Evolutionary conservation across 1,140 invertebrate species (phyloP), one percentile per base, ranked within the genome.

Genomic region (Aphaenogaster floridana): DNA sequence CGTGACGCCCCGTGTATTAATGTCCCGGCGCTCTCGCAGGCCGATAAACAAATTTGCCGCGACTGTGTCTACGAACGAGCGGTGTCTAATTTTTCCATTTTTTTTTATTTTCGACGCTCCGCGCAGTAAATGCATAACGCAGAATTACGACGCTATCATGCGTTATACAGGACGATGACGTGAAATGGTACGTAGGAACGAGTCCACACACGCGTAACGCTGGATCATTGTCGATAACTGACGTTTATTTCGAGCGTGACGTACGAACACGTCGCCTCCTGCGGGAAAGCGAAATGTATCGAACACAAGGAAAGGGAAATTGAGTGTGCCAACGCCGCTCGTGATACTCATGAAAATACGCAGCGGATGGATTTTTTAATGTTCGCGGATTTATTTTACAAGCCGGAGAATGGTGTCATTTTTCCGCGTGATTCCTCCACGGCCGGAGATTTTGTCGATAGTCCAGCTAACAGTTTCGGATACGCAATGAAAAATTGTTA

Each of bases 1-100:
- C 48, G 78, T 94, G 93, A 93, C 90, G 90, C 83, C 74, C 68
- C 88, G 90, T 91, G 92, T 91, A 91, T 94, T 94, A 92, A 93
- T 93, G 92, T 87, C 77, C 45, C 64, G 81, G 69, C 48, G 15
- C 81, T 83, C 88, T 86, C 69, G 88, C 86, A 68, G 50, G 78
- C 84, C 88, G 87, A 91, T 92, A 91, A 93, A 93, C 89, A 93
- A 93, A 93, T 93, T 94, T 92, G 36, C 84, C 87, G 72, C 48
- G 78, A 42, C 59, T 48, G 57, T 80, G 66, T 86, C 76, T 88
- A 76, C 74, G 59, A 74, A 64, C 63, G 52, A 68, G 50, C 15
- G 68, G n/a, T 76, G 88, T 88, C 88, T 81, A 88, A 90, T 88
- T 71, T 86, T 86, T 77, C 34, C 50, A 48, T 57, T 71, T 72